Percentiles rank a stretch among this genome's conserved stretches.
These are phyloP conservation scores for Altica lythri DNA, from an alignment of 2,888 invertebrate species.

Conservation along the genomic window DNA sequence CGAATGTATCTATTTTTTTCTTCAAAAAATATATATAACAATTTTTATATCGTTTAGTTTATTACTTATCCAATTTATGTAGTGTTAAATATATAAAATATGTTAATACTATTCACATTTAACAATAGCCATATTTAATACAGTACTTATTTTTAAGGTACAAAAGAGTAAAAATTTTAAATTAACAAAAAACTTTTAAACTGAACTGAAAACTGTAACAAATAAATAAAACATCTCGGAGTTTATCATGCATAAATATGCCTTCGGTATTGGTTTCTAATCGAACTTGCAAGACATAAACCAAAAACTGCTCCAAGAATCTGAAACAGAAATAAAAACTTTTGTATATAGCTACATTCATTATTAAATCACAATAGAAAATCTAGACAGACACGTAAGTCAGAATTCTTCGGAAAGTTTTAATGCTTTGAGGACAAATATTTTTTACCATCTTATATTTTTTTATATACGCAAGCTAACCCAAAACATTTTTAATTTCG, in stretches of 20 bases:
- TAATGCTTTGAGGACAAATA: no score
- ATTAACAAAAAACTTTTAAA: slow-evolving; percentile 17
- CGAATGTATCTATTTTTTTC: slow-evolving; percentile 18
- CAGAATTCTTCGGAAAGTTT: no score
- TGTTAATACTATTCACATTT: slow-evolving; percentile 12
- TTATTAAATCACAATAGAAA: no score
- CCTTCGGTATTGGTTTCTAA: slow-evolving; percentile 81
- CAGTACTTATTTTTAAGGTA: slow-evolving; percentile 17
- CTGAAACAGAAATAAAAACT: slow-evolving; percentile 63
- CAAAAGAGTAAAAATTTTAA: slow-evolving; percentile 21
- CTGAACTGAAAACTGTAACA: slow-evolving; percentile 16
- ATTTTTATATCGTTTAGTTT: slow-evolving; percentile 9
- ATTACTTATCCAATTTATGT: slow-evolving; percentile 13
- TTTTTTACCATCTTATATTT: no score
- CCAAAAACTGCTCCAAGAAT: slow-evolving; percentile 81
- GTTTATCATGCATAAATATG: slow-evolving; percentile 48
- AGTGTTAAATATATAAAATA: slow-evolving; percentile 27
- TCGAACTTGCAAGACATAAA: slow-evolving; percentile 84
- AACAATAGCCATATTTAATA: slow-evolving; percentile 15
- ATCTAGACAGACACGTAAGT: no score
- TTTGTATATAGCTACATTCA: no score
- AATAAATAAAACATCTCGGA: slow-evolving; percentile 13
- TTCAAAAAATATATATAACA: slow-evolving; percentile 2
- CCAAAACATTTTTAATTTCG: no score
- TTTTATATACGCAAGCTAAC: no score